phyloP scores from a whole-genome alignment of 2,113 vertebrate species.

The Lycaon pictus region DNA sequence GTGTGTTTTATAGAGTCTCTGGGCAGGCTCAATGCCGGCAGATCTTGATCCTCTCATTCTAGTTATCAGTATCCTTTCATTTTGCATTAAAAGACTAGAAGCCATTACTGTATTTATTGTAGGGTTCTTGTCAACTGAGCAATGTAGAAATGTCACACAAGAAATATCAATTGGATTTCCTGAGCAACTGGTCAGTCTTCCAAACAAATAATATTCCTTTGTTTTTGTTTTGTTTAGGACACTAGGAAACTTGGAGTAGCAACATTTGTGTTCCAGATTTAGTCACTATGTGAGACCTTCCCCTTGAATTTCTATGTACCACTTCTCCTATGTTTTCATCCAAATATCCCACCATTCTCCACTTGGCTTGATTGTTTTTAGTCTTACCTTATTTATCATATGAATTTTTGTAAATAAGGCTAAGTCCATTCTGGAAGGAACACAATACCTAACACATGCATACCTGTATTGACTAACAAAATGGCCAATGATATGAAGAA shows the following conservation, averaged over 20 bases:
- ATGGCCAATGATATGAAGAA: neutral
- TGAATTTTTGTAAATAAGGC: neutral
- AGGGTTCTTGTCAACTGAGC: constrained; percentile 11
- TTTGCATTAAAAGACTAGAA: neutral
- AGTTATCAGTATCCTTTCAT: neutral
- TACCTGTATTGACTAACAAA: neutral
- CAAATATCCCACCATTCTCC: neutral
- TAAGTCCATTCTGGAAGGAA: neutral
- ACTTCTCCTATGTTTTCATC: neutral
- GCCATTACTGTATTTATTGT: constrained; percentile 29
- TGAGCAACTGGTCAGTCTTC: neutral
- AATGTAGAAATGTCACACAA: neutral
- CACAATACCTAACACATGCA: neutral
- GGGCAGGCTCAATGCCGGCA: neutral
- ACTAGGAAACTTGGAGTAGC: neutral
- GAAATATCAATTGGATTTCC: neutral
- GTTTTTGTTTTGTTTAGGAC: neutral
- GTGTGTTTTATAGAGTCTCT: neutral
- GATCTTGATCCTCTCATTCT: neutral
- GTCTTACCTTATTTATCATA: neutral
- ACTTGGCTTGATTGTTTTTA: neutral
- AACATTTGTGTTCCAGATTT: neutral
- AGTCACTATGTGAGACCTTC: neutral
- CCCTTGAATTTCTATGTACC: neutral
- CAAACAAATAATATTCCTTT: neutral